A percentile compares a stretch with the other conserved stretches of the same genome.
Conservation (phyloP, 2,113 vertebrate species). For the Noctilio leporinus region DNA sequence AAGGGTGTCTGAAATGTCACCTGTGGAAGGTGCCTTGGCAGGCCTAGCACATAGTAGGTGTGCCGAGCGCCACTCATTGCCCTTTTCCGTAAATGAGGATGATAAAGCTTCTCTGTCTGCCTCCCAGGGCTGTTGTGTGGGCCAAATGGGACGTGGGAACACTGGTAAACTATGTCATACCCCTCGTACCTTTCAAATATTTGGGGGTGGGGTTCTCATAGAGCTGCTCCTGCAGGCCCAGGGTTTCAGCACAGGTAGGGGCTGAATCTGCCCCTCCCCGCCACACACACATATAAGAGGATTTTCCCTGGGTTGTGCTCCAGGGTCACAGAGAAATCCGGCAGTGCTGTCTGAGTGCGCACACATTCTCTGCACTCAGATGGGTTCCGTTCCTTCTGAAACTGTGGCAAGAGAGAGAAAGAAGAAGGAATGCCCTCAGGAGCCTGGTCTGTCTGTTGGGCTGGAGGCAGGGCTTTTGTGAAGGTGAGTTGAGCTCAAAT, state of each 20-base stretch:
- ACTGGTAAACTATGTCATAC: neutral
- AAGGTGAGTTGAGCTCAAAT: conserved; percentile 62
- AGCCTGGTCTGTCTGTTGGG: conserved; percentile 61
- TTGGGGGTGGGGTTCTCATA: neutral
- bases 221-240: neutral
- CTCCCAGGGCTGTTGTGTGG: neutral
- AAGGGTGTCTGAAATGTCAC: neutral
- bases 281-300: neutral
- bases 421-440: conserved; percentile 34
- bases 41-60: neutral
- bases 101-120: neutral
- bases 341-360: rapidly evolving
- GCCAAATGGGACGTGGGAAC: neutral
- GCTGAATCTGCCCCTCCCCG: neutral
- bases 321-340: neutral
- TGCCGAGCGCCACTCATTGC: neutral
- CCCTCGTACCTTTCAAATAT: neutral
- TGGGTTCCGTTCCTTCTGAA: neutral
- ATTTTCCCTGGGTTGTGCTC: neutral
- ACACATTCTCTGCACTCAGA: neutral
- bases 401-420: neutral
- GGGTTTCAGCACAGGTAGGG: neutral
- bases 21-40: neutral
- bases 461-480: conserved; percentile 71
- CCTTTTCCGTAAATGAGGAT: neutral